phyloP scores from a whole-genome alignment of 1,140 invertebrate species.

The Mercenaria mercenaria region DNA sequence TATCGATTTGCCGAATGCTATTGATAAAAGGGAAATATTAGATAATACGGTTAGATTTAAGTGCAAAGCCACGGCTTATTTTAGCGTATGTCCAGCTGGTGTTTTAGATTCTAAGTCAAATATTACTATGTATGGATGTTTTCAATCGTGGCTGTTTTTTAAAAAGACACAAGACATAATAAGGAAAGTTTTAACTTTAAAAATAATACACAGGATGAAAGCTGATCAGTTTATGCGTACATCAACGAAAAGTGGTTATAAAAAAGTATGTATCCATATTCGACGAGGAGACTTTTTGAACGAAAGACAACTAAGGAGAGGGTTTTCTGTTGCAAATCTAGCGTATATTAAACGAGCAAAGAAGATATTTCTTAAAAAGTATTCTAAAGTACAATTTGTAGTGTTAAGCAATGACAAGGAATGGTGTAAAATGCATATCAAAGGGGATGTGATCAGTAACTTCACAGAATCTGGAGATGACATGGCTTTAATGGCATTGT shows the following conservation, averaged over 20 bases:
- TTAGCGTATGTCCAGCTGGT: neutral
- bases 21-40: neutral
- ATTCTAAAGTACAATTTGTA: slow-evolving; percentile 63
- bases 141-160: slow-evolving; percentile 49
- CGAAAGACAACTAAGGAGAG: neutral
- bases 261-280: neutral
- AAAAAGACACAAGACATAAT: neutral
- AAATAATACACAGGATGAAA: neutral
- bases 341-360: slow-evolving; percentile 62
- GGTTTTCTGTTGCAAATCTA: slow-evolving; percentile 26
- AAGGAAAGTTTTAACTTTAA: neutral
- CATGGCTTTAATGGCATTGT: slow-evolving; percentile 75
- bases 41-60: neutral
- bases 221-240: neutral
- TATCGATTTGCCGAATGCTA: neutral
- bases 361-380: slow-evolving; percentile 38
- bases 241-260: neutral
- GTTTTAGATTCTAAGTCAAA: neutral
- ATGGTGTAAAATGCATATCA: slow-evolving; percentile 65
- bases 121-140: slow-evolving; percentile 19
- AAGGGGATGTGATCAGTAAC: slow-evolving; percentile 49
- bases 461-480: slow-evolving; percentile 76
- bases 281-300: neutral
- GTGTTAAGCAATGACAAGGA: slow-evolving; percentile 71
- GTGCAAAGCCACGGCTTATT: neutral